Conservation (phyloP, 2,888 invertebrate species). For the Amphipoea oculea region DNA sequence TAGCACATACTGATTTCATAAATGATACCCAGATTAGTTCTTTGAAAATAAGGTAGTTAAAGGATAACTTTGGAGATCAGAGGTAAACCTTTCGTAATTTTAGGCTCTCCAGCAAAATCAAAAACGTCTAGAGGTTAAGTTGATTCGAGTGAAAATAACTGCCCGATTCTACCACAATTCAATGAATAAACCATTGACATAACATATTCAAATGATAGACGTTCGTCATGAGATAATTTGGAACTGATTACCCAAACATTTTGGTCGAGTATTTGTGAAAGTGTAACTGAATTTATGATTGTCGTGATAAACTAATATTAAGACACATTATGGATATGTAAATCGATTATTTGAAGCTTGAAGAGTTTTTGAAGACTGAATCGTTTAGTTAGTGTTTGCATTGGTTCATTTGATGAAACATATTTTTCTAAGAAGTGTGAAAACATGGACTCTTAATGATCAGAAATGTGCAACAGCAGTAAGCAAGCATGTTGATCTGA, state of each 20-base stretch:
- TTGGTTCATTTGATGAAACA: slow-evolving; percentile 1
- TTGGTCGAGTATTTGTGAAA: slow-evolving; percentile 26
- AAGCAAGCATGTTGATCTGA: neutral
- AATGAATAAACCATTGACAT: neutral
- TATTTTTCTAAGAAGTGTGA: neutral
- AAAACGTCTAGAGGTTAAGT: neutral
- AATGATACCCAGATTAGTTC: neutral
- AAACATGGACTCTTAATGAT: neutral
- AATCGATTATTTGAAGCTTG: slow-evolving; percentile 30
- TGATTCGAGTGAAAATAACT: neutral
- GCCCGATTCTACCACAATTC: neutral
- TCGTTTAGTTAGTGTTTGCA: slow-evolving; percentile 2
- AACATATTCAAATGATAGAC: slow-evolving; percentile 12
- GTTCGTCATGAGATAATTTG: slow-evolving; percentile 29
- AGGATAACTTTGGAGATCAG: neutral
- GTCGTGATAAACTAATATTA: slow-evolving; percentile 42
- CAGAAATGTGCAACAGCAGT: neutral
- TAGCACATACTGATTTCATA: neutral
- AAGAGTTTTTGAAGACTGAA: slow-evolving; percentile 7
- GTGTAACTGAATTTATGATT: slow-evolving; percentile 45
- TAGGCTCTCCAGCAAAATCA: neutral
- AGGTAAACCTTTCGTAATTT: too few species aligned
- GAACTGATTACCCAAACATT: slow-evolving; percentile 34
- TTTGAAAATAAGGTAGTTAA: neutral
- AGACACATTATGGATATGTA: slow-evolving; percentile 26